These are phyloP conservation scores for Embiotoca jacksoni DNA, from an alignment of 2,113 vertebrate genomes.

Conservation along the genomic window DNA sequence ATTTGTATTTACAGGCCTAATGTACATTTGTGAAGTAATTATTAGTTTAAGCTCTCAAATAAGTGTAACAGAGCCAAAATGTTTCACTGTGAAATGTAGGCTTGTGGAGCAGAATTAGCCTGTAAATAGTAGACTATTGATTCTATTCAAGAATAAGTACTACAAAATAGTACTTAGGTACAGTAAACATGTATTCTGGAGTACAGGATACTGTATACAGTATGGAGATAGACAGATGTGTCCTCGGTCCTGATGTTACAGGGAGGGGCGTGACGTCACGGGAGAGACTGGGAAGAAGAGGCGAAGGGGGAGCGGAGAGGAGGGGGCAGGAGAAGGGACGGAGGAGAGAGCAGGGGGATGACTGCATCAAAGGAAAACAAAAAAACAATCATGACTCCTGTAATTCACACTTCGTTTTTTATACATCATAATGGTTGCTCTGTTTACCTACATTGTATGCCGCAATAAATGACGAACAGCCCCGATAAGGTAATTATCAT, in stretches of 20 bases:
- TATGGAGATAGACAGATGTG: constrained; percentile 19
- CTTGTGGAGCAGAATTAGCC: too few species aligned
- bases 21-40: too few species aligned
- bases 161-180: too few species aligned
- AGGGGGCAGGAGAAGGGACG: constrained; percentile 70
- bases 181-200: not conserved
- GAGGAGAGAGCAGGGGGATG: constrained; percentile 76
- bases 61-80: too few species aligned
- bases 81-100: too few species aligned
- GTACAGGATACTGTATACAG: not conserved
- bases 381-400: constrained; percentile 61
- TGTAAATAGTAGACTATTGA: too few species aligned
- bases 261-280: constrained; percentile 83
- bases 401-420: constrained; percentile 53
- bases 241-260: constrained; percentile 81
- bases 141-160: too few species aligned
- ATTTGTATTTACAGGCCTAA: too few species aligned
- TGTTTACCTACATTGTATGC: constrained; percentile 56
- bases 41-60: too few species aligned
- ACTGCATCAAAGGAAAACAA: constrained; percentile 76
- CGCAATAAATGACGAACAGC: constrained; percentile 79
- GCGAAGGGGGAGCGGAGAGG: constrained; percentile 45
- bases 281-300: constrained; percentile 64
- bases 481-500: constrained; percentile 82
- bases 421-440: constrained; percentile 50